Base-by-base conservation (phyloP, 2,888 invertebrate genomes). In the Lomographa bimaculata region DNA sequence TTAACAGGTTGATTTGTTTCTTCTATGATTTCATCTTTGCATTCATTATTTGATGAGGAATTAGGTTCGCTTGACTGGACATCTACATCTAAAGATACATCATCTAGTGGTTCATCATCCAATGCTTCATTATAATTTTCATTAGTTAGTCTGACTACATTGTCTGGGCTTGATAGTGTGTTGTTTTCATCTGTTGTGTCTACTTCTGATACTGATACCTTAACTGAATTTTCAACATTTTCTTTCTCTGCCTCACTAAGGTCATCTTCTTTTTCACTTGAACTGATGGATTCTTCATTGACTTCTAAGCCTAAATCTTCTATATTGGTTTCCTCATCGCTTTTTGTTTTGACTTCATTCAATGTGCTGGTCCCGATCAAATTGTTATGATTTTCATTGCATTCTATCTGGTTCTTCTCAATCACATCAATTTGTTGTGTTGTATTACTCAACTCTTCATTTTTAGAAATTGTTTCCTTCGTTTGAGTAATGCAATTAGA, bases 281-380 rank as follows among this genome's bases (percentile, higher is more conserved):
- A 50, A 17, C 45, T 57, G 40, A 64, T 50, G 42, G 55, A 45
- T 25, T 69, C 66, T 41, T 70, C 57, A 50, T 69, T 73, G 6
- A 83, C 45, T 58, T 75, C 67, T 43, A 83, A 71, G 62, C 80
- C 67, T 50, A 84, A 72, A 59, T 84, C 79, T 61, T 85, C 81
- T 54, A 80, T 64, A 47, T 70, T 74, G 17, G 54, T 52, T 19
- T 79, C 75, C 50, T 79, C 67, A 37, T 69, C 64, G 53, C 46
- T 54, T 54, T 62, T 70, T 21, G 51, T 34, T 54, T 66, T 60
- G 4, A 43, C 57, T 57, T 64, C 59, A 53, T 30, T 51, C 32
- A 38, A 49, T 12, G 54, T 49, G 51, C 60, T 59, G 23, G 38
- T 44, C 26, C 28, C 41, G 32, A 48, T 33, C 3, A 30, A 34